Evolutionary conservation across 2,888 invertebrate species (phyloP).

Genomic region (Endomychus coccineus): DNA sequence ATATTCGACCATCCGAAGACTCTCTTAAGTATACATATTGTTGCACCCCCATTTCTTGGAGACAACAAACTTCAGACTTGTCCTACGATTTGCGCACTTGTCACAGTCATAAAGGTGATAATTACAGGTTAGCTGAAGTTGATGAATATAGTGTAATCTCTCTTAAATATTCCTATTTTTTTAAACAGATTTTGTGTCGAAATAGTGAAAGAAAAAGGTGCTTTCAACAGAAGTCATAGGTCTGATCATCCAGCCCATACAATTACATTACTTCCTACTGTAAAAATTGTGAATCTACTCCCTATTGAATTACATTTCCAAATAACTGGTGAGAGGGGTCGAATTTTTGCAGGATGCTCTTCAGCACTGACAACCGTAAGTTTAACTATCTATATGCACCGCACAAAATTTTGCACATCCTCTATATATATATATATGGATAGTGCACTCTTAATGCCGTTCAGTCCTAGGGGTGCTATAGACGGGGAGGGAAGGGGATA

Average conservation of each 20-base stretch:
- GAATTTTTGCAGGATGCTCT: conserved; percentile 36
- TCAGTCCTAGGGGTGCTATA: too few relatives aligned
- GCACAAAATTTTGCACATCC: conserved; percentile 2
- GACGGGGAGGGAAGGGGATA: too few relatives aligned
- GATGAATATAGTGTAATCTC: conserved; percentile 2
- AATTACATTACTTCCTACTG: conserved; percentile 74
- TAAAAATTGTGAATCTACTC: conserved; percentile 79
- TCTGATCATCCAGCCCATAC: conserved; percentile 73
- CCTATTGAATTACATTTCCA: conserved; percentile 72
- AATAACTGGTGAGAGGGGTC: conserved; percentile 39
- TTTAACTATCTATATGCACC: too few relatives aligned
- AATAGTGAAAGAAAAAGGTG: conserved; percentile 69
- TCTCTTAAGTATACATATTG: conserved; percentile 50
- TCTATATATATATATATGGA: too few relatives aligned
- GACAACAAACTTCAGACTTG: conserved; percentile 46
- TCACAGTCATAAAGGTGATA: conserved; percentile 41
- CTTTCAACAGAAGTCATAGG: conserved; percentile 31
- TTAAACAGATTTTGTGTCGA: conserved; percentile 73
- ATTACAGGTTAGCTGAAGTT: conserved; percentile 39
- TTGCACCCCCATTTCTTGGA: conserved; percentile 55
- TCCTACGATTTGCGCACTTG: conserved; percentile 43
- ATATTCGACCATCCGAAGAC: conserved; percentile 59
- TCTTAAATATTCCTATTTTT: conserved; percentile 15
- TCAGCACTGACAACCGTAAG: conserved; percentile 35
- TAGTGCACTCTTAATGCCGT: too few relatives aligned